These are phyloP conservation scores for Tenrec ecaudatus DNA, from an alignment of 2,113 vertebrate species.

Conservation along the genomic window DNA sequence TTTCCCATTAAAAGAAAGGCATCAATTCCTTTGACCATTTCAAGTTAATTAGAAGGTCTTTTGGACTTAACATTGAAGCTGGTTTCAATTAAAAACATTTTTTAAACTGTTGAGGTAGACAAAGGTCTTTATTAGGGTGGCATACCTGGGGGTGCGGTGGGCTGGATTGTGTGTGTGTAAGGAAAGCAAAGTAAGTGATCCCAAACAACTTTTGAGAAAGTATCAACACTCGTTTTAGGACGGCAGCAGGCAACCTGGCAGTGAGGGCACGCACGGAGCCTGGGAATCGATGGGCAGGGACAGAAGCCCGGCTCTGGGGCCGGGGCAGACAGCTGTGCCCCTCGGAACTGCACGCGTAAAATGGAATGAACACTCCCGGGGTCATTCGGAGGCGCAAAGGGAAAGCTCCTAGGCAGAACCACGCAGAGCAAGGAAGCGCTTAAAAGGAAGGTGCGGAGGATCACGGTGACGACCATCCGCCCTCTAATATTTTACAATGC, in stretches of 20 bases:
- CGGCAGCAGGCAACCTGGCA: not conserved
- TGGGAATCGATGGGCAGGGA: not conserved
- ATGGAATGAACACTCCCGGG: not conserved
- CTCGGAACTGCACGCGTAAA: not conserved
- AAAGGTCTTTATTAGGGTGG: constrained; percentile 40
- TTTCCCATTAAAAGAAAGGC: constrained; percentile 73
- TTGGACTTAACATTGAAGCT: constrained; percentile 73
- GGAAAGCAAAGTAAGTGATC: constrained; percentile 9
- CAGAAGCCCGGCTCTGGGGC: constrained; percentile 28
- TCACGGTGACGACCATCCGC: not conserved
- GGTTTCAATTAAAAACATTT: constrained; percentile 50
- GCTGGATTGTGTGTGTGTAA: too few species aligned
- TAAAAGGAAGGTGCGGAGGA: not conserved
- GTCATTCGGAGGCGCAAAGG: not conserved
- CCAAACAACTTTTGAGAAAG: constrained; percentile 37
- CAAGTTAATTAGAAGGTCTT: constrained; percentile 72
- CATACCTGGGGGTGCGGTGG: not conserved
- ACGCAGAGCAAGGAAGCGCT: not conserved
- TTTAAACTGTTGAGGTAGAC: not conserved
- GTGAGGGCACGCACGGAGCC: not conserved
- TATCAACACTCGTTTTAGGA: constrained; percentile 35
- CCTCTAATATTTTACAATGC: not conserved
- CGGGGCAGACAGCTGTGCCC: constrained; percentile 1
- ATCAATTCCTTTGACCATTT: constrained; percentile 75
- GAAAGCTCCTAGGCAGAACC: not conserved